Base-by-base conservation (phyloP, 1,140 invertebrate genomes). In the Lepidotrigona ventralis region DNA sequence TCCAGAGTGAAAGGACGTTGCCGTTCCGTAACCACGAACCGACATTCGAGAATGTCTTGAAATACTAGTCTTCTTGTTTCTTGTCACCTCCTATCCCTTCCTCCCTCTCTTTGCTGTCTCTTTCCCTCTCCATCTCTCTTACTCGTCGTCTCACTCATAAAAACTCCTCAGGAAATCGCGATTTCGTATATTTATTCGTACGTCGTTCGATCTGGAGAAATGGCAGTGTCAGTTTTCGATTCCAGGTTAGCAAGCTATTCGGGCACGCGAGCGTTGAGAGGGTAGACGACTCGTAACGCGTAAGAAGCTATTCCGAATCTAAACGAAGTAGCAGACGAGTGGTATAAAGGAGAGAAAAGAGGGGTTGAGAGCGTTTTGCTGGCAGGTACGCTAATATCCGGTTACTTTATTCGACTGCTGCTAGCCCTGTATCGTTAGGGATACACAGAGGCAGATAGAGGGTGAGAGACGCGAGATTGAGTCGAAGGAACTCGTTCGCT, bases 31-130 rank as follows among this genome's bases (percentile, higher is more conserved):
- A 88, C 84, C 85, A 73, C 86, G 84, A 46, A 79, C 75, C 72
- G 87, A 88, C 88, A 79, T 73, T 85, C 69, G 63, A 84, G 89
- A 88, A 90, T 91, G 87, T 87, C 89, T 91, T 89, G 85, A 89
- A 90, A 85, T 83, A 85, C 83, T 78, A 83, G 79, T 85, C 77
- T 70, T 73, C 76, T 82, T 76, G 53, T 81, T 60, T 66, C 66
- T 54, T 58, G 54, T 29, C 64, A 46, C 29, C 51, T 60, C 39
- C 58, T 9, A 29, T 33, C 33, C 33, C 66, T 39, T 19, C 14
- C 66, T 39, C 33, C 12, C 29, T 19, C 29, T 17, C 26, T 66
- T 39, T 39, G 6, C 26, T n/a, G 23, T 51, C 29, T 29, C 23
- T 39, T 58, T 66, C 12, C 15, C 71, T 84, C 69, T 58, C 17